Evolutionary conservation across 2,888 invertebrate genomes (phyloP), one percentile per base, ranked within the genome.

Genomic region (Meiosimyza decipiens): DNA sequence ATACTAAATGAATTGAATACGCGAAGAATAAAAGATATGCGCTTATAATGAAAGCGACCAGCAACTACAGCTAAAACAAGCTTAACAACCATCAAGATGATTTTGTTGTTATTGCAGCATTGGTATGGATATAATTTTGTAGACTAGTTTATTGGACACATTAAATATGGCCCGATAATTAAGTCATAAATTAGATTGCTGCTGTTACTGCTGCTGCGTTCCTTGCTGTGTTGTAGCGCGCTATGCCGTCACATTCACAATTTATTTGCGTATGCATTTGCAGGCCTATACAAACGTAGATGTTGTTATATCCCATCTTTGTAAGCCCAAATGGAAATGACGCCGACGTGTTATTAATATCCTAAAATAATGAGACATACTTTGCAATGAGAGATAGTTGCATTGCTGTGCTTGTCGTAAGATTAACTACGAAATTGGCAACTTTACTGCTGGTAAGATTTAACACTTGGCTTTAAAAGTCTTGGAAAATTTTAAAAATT

Each of bases 71-170:
- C 47, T 7, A 40, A 50, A 59, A 68, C 59, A 68, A 70, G 50
- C 60, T 47, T n/a, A 52, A 55, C 49, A 70, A 63, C 55, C 55
- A 57, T 67, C 57, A 57, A 55, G 40, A 40, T 49, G 47, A 50
- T 57, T 13, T 60, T 59, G 33, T 16, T 13, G 33, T 64, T 50
- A 40, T 64, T 69, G 69, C 13, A 28, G 49, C 50, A 50, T 16
- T 33, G 54, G 15, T 74, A 72, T 62, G 73, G 60, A 80, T 82
- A 82, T 82, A 82, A 82, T 83, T 83, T 85, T 83, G 83, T 83
- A 81, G 90, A 90, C 90, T 90, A 89, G 89, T 89, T 89, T 89
- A 86, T 85, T 84, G 85, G 83, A 83, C 84, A 82, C 85, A 86
- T 86, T 85, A 85, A 84, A 84, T 85, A 84, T 84, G 83, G 83